Base-by-base conservation (phyloP, 2,113 vertebrate species). In the Hyperopisus bebe region DNA sequence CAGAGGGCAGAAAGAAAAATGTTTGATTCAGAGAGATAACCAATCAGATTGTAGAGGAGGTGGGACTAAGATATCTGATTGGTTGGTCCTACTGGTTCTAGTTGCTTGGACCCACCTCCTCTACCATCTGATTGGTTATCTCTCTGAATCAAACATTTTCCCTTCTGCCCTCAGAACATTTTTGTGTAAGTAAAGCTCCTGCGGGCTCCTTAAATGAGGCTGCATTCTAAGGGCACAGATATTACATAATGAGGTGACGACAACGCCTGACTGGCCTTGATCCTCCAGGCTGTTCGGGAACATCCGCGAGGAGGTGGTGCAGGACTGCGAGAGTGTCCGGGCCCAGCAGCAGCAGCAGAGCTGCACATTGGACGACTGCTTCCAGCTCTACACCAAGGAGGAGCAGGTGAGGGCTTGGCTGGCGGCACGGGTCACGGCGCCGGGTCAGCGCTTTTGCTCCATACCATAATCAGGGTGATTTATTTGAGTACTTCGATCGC, bases 301-400 rank as follows among this genome's bases (percentile, higher is more conserved):
- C 92, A 95, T 98, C 86, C 97, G 96, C 92, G 97, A 98, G 94
- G 98, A 99, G 94, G 96, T 92, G 93, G 97, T 98, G 90, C 97
- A 96, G 92, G 97, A 98, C 0, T 95, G 96, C 0, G 98, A 97
- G 83, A 98, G 98, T 0, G 97, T 99, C 90, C 90, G 92, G 92
- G 92, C 39, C 91, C 98, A 98, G 94, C 98, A 97, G 93, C 96
- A 97, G 92, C 97, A 98, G 92, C 96, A 96, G 92, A 98, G 95
- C 95, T 99, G 98, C 92, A 98, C 97, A 0, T 58, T 99, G 95
- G 97, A 98, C 0, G 97, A 99, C 84, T 99, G 98, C 92, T 99
- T 99, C 91, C 97, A 98, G 94, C 97, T 99, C 88, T 99, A 99
- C 96, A 99, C 98, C 92, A 99, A 99, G 96, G 98, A 99, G 92